Evolutionary conservation across 2,797 vertebrate species (phyloP).

Genomic region (Dipus sagitta): DNA sequence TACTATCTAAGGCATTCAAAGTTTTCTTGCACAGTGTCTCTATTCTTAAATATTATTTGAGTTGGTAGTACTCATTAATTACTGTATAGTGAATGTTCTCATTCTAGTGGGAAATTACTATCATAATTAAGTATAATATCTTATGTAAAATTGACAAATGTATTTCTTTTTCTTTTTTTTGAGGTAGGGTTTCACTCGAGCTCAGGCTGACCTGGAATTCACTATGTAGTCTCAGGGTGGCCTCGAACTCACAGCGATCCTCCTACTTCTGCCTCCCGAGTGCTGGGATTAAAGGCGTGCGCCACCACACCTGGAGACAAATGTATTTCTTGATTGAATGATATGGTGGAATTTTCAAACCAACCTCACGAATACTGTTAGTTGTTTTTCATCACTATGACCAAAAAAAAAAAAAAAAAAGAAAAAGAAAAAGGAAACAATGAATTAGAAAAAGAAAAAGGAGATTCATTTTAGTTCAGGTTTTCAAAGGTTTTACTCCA

Average conservation of each 20-base stretch:
- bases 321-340: not conserved
- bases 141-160: conserved; percentile 6
- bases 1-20: not conserved
- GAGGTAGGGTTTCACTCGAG: too few relatives aligned
- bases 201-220: too few relatives aligned
- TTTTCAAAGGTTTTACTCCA: too few relatives aligned
- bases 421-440: not conserved
- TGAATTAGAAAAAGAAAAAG: too few relatives aligned
- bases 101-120: conserved; percentile 30
- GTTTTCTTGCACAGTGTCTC: conserved; percentile 13
- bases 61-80: not conserved
- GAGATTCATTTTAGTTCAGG: too few relatives aligned
- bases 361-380: not conserved
- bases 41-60: conserved; percentile 31
- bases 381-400: not conserved
- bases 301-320: not conserved
- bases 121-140: conserved; percentile 14
- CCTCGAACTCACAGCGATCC: too few relatives aligned
- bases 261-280: too few relatives aligned
- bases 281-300: too few relatives aligned
- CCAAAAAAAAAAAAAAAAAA: not conserved
- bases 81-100: not conserved
- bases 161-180: not conserved
- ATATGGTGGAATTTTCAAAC: not conserved
- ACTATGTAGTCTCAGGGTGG: too few relatives aligned